These are phyloP conservation scores for Suncus etruscus DNA, from an alignment of 2,113 vertebrate species.

Conservation along the genomic window DNA sequence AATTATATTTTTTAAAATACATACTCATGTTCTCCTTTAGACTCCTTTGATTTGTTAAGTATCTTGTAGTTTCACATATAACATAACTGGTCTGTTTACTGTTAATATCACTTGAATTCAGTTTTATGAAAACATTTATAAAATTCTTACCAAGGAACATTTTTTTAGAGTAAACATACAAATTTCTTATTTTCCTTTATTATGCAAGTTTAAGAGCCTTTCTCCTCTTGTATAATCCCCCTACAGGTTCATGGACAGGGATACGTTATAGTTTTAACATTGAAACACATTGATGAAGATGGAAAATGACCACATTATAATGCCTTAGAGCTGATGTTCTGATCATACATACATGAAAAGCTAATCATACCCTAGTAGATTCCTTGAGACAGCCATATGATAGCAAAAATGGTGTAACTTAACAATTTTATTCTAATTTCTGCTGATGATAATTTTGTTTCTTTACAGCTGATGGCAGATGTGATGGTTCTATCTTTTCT, in stretches of 20 bases:
- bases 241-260: background rate
- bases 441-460: background rate
- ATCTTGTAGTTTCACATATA: background rate
- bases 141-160: background rate
- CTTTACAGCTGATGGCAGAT: background rate
- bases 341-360: background rate
- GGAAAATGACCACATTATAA: background rate
- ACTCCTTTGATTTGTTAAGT: background rate
- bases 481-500: background rate
- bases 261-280: background rate
- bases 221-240: background rate
- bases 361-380: background rate
- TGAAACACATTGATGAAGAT: background rate
- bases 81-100: background rate
- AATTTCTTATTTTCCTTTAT: background rate
- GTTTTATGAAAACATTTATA: background rate
- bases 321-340: background rate
- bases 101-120: background rate
- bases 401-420: background rate
- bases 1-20: too few relatives aligned
- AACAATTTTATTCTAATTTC: conserved; percentile 5
- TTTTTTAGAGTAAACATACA: background rate
- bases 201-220: background rate
- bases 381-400: background rate
- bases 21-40: background rate